A percentile compares a stretch with the other conserved stretches of the same genome.
phyloP scores from a whole-genome alignment of 1,140 invertebrate species.

The Aphidius ervi region DNA sequence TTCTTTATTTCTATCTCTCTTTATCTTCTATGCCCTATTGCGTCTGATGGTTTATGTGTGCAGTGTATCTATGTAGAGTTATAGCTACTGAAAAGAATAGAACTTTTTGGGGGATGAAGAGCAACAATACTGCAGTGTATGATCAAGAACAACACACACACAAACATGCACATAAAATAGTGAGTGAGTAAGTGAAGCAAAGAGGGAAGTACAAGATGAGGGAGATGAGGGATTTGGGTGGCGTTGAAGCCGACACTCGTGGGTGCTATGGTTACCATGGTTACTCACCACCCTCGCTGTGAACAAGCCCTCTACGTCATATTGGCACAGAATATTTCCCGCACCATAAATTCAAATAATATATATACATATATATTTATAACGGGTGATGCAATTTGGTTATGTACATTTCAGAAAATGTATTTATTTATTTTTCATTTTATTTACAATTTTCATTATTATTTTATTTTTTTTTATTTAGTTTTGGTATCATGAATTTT shows the following conservation, averaged over 20 bases:
- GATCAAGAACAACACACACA: neutral
- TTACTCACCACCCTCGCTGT: conserved; percentile 56
- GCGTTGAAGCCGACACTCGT: conserved; percentile 60
- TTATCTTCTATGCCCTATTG: too few relatives aligned
- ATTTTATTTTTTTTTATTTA: neutral
- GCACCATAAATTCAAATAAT: conserved; percentile 52
- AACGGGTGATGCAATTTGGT: conserved; percentile 45
- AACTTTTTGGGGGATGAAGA: too few relatives aligned
- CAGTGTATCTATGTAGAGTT: too few relatives aligned
- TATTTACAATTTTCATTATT: conserved; percentile 3
- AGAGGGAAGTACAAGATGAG: conserved; percentile 23
- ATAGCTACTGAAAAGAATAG: neutral
- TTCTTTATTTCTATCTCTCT: too few relatives aligned
- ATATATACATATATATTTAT: conserved; percentile 17
- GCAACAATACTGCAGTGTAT: too few relatives aligned
- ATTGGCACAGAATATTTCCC: conserved; percentile 54
- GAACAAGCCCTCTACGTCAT: conserved; percentile 55
- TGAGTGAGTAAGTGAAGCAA: conserved; percentile 19
- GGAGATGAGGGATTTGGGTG: conserved; percentile 44
- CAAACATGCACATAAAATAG: neutral
- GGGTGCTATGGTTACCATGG: conserved; percentile 60
- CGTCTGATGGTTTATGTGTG: too few relatives aligned
- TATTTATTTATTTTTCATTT: conserved; percentile 4
- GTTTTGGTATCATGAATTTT: too few relatives aligned
- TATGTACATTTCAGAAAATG: neutral